These are phyloP conservation scores for Tupiocoris notatus DNA, from an alignment of 2,888 invertebrate species.

Conservation along the genomic window DNA sequence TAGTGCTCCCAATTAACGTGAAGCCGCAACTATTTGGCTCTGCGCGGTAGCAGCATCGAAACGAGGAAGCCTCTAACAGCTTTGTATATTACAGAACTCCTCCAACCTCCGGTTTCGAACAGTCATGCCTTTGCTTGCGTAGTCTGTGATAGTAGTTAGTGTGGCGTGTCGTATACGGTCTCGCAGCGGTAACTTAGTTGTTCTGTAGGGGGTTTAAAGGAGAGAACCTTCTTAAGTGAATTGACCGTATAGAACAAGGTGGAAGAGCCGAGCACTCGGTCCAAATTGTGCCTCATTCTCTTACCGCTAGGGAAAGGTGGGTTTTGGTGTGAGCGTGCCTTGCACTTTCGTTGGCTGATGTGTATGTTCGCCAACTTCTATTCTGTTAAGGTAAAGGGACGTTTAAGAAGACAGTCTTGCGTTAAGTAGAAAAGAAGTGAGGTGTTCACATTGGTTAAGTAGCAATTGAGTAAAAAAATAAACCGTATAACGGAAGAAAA, in stretches of 20 bases:
- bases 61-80: not conserved
- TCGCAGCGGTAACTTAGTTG: not conserved
- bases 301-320: not conserved
- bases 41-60: not conserved
- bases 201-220: not conserved
- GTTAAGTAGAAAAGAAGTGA: not conserved
- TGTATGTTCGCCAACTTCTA: too few species aligned
- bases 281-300: conserved; percentile 19
- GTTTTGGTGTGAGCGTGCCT: not conserved
- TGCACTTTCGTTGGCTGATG: not conserved
- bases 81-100: not conserved
- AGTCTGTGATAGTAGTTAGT: not conserved
- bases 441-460: not conserved
- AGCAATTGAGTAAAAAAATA: not conserved
- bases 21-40: not conserved
- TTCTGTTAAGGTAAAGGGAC: not conserved
- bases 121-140: not conserved
- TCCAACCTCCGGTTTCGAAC: not conserved
- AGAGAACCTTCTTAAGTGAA: conserved; percentile 24
- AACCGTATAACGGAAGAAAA: too few species aligned
- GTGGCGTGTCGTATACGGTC: not conserved
- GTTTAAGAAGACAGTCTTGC: not conserved
- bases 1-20: conserved; percentile 29
- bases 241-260: conserved; percentile 25
- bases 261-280: conserved; percentile 23